Conservation (phyloP, 2,888 invertebrate species). For the Acanthosepion lycidas region DNA sequence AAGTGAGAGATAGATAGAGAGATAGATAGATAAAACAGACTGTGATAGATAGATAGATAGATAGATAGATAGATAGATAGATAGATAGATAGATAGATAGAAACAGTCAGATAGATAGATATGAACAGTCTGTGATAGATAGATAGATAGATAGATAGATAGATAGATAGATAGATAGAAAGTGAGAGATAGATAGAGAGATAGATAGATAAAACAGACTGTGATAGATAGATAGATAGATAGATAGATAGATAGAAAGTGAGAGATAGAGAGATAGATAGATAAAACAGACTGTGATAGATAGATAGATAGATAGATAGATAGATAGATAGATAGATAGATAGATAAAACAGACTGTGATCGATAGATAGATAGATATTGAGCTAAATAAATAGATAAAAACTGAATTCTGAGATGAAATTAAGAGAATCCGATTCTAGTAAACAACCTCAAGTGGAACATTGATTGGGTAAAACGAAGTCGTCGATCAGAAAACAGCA, state of each 20-base stretch:
- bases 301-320: neutral
- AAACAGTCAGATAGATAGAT: neutral
- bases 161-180: neutral
- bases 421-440: neutral
- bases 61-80: neutral
- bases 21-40: neutral
- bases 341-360: neutral
- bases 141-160: neutral
- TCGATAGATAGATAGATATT: neutral
- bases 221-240: neutral
- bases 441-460: constrained; percentile 22
- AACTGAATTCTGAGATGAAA: neutral
- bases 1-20: neutral
- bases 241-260: constrained; percentile 18
- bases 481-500: neutral
- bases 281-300: too few relatives aligned
- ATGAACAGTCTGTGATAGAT: neutral
- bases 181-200: neutral
- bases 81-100: neutral
- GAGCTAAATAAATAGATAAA: neutral
- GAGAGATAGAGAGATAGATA: neutral
- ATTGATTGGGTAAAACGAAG: constrained; percentile 17
- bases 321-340: neutral
- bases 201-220: neutral
- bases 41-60: neutral